Evolutionary conservation across 2,888 invertebrate genomes (phyloP).

Genomic region (Petrolisthes manimaculis): DNA sequence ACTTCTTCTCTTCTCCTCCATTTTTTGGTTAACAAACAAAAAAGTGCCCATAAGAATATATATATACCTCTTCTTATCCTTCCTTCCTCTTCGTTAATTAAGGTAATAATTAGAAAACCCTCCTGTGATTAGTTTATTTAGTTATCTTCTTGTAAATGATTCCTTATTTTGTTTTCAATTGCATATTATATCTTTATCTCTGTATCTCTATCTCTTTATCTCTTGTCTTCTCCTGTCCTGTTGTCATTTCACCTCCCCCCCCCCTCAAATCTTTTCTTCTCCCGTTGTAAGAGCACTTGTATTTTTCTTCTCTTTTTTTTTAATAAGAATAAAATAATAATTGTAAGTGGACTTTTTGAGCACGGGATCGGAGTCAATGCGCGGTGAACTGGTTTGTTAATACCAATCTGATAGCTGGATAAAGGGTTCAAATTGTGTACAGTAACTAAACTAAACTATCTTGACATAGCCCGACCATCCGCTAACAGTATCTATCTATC

Average conservation of each 20-base stretch:
- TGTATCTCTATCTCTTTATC: background rate
- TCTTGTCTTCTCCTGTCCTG: slow-evolving; percentile 23
- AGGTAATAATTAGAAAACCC: background rate
- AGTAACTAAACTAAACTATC: no score
- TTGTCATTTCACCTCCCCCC: slow-evolving; percentile 18
- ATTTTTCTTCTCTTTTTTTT: slow-evolving; percentile 40
- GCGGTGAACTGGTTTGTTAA: slow-evolving; percentile 57
- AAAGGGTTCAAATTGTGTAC: slow-evolving; percentile 59
- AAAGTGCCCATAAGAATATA: background rate
- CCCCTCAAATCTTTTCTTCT: background rate
- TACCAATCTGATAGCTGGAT: slow-evolving; percentile 61
- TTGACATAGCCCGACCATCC: slow-evolving; percentile 36
- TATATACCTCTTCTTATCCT: no score
- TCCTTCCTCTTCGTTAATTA: background rate
- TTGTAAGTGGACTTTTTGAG: slow-evolving; percentile 33
- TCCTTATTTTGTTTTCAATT: no score
- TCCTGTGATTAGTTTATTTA: no score
- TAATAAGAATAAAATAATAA: slow-evolving; percentile 34
- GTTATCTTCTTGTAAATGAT: no score
- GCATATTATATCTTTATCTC: background rate
- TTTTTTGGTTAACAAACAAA: background rate
- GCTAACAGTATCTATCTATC: slow-evolving; percentile 46
- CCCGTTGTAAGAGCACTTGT: slow-evolving; percentile 22
- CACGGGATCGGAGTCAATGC: slow-evolving; percentile 60
- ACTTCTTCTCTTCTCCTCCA: background rate